phyloP scores from a whole-genome alignment of 2,888 invertebrate species.

The Iselma pallidipennis region DNA sequence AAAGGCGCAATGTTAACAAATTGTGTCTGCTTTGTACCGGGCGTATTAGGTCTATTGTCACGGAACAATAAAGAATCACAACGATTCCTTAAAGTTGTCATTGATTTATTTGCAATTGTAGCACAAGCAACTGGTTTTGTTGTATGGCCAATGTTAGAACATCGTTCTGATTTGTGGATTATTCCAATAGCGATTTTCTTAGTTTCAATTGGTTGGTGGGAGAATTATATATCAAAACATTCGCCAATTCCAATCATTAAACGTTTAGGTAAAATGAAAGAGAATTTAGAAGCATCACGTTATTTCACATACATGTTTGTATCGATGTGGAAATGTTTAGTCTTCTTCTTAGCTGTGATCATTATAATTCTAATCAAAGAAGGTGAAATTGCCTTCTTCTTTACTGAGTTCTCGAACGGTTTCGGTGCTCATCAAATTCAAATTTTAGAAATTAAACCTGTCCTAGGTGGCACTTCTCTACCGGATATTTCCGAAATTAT shows the following conservation, averaged over 20 bases:
- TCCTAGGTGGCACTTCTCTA: slow-evolving; percentile 63
- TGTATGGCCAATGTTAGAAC: slow-evolving; percentile 86
- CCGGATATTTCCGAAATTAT: slow-evolving; percentile 79
- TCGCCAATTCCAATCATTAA: slow-evolving; percentile 81
- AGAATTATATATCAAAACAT: slow-evolving; percentile 89
- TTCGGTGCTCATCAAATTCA: slow-evolving; percentile 80
- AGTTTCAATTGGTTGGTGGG: slow-evolving; percentile 97
- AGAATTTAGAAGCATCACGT: slow-evolving; percentile 75
- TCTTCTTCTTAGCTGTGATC: slow-evolving; percentile 77
- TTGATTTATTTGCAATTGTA: slow-evolving; percentile 83
- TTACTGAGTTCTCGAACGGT: slow-evolving; percentile 72
- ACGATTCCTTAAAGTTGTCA: slow-evolving; percentile 74
- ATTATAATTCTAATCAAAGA: slow-evolving; percentile 75
- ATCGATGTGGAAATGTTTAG: slow-evolving; percentile 86
- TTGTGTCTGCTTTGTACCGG: slow-evolving; percentile 91
- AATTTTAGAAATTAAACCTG: slow-evolving; percentile 72
- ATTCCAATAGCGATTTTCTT: slow-evolving; percentile 84
- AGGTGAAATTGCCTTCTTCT: slow-evolving; percentile 76
- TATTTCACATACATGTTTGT: slow-evolving; percentile 91
- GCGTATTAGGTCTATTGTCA: slow-evolving; percentile 74
- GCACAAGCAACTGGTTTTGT: slow-evolving; percentile 91
- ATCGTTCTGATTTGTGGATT: slow-evolving; percentile 76
- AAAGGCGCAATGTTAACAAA: slow-evolving; percentile 96
- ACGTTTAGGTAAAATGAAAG: slow-evolving; percentile 76
- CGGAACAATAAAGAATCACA: slow-evolving; percentile 81